Evolutionary conservation across 2,888 invertebrate species (phyloP), one percentile per base, ranked within the genome.

Genomic region (Brachylomia viminalis): DNA sequence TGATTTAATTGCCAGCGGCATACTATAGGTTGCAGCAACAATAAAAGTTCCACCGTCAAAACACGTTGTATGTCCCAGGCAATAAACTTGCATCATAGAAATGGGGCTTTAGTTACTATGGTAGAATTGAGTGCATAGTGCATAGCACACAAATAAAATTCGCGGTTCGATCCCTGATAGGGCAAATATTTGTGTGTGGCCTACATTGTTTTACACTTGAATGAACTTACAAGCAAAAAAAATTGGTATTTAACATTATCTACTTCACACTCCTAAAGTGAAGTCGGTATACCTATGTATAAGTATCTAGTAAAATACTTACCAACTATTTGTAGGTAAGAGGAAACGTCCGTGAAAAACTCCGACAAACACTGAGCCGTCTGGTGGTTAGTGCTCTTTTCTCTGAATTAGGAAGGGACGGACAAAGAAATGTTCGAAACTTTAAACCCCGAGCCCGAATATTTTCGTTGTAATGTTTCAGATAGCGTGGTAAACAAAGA

Each of bases 131-230:
- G 1, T 52, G 11, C n/a, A n/a, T 11, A 17, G n/a, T 6, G 20
- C 17, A 72, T 30, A 52, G 20, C 17, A 73, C 42, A 52, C n/a
- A 42, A 45, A 65, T 27, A 38, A 75, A 52, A 15, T n/a, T 62
- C 15, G n/a, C 11, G 7, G 38, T 47, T 56, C 17, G 33, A 33
- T 58, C 64, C 42, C 33, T 17, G 6, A 38, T 33, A 30, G 23
- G 42, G 33, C 3, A 33, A 77, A 71, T 58, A 77, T 79, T 64
- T 77, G 71, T 71, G 49, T 56, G 23, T 47, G n/a, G 38, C 30
- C 49, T 49, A 42, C 30, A 33, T 54, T 11, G 42, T 52, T 52
- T 74, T 73, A 62, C 20, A 20, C 2, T 61, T 62, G n/a, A 75
- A 45, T 75, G 59, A 17, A 30, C 20, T 7, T 67, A 2, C 52